Evolutionary conservation across 2,113 vertebrate species (phyloP).

Genomic region (Kryptolebias marmoratus): DNA sequence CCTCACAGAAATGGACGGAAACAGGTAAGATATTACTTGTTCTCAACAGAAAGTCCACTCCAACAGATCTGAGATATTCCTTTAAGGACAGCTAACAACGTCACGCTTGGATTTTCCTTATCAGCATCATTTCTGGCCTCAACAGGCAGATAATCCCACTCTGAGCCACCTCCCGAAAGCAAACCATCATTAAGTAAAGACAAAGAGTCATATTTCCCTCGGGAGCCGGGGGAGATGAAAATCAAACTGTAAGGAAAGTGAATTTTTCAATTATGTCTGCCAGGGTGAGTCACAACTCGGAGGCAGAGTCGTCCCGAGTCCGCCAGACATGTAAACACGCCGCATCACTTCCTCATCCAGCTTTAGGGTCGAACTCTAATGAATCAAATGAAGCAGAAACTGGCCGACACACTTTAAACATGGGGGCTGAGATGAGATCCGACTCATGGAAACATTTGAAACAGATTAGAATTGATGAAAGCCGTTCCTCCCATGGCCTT

Average conservation of each 20-base stretch:
- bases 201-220: not conserved
- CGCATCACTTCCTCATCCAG: not conserved
- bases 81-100: no score
- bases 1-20: no score
- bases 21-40: no score
- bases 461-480: constrained; percentile 27
- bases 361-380: constrained; percentile 21
- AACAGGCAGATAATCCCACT: not conserved
- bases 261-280: not conserved
- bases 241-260: not conserved
- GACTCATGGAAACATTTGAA: constrained; percentile 37
- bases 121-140: no score
- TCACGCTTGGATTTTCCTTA: no score
- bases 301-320: not conserved
- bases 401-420: constrained; percentile 16
- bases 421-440: constrained; percentile 11
- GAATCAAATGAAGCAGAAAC: constrained; percentile 37
- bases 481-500: constrained; percentile 31
- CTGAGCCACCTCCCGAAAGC: not conserved
- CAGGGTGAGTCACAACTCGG: not conserved
- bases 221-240: not conserved
- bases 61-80: no score
- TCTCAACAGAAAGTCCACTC: no score
- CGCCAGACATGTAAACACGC: constrained; percentile 11
- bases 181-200: not conserved